Evolutionary conservation across 1,140 invertebrate species (phyloP).

Genomic region (Hormaphis cornu): DNA sequence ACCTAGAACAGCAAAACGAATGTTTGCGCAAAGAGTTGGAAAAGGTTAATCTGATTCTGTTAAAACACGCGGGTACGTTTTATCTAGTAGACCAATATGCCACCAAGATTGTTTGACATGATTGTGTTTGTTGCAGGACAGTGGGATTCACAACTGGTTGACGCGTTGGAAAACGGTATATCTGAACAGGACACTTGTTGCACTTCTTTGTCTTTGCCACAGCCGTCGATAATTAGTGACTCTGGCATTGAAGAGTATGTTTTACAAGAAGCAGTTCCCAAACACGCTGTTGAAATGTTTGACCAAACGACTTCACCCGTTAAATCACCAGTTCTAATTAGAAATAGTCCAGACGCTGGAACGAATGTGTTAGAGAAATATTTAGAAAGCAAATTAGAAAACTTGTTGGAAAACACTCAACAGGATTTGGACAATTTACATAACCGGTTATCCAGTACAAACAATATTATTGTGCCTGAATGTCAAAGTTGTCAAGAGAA

Average conservation of each 20-base stretch:
- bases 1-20: conserved; percentile 69
- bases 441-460: neutral
- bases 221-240: conserved; percentile 34
- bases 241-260: conserved; percentile 53
- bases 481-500: neutral
- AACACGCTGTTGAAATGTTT: conserved; percentile 48
- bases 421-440: conserved; percentile 25
- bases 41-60: conserved; percentile 55
- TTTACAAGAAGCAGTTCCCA: conserved; percentile 51
- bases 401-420: conserved; percentile 23
- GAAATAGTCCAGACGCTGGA: neutral
- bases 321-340: neutral
- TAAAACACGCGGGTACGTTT: conserved; percentile 51
- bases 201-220: conserved; percentile 10
- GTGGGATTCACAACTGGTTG: conserved; percentile 43
- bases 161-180: conserved; percentile 44
- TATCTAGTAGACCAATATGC: neutral
- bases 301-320: conserved; percentile 1
- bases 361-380: conserved; percentile 1
- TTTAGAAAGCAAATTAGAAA: conserved; percentile 19
- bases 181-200: conserved; percentile 41
- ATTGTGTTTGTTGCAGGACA: conserved; percentile 32
- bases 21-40: conserved; percentile 72
- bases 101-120: neutral
- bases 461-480: neutral